These are phyloP conservation scores for Spicauda simplicius DNA, from an alignment of 2,888 invertebrate species.

Conservation along the genomic window DNA sequence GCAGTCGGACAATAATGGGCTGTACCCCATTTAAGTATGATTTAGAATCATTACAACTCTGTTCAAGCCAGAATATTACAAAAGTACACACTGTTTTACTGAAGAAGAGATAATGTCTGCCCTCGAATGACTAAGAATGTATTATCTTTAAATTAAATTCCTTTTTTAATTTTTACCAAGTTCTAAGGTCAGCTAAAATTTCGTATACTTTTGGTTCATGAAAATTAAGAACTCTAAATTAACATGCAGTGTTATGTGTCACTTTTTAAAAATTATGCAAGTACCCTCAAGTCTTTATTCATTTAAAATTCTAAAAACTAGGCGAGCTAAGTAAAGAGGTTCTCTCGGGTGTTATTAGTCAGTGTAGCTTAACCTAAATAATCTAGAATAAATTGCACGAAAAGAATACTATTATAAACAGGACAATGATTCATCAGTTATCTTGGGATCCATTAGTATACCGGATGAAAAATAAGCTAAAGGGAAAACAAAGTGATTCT, in stretches of 20 bases:
- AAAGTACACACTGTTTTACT: too few relatives aligned
- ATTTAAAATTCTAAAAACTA: constrained; percentile 26
- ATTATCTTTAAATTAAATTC: too few relatives aligned
- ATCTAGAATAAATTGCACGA: not conserved
- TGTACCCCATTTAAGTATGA: too few relatives aligned
- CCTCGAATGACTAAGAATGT: too few relatives aligned
- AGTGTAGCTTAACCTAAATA: constrained; percentile 22
- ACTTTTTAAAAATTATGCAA: constrained; percentile 17
- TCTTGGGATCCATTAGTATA: not conserved
- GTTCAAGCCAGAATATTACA: too few relatives aligned
- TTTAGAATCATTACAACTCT: too few relatives aligned
- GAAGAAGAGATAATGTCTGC: too few relatives aligned
- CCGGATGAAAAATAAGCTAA: not conserved
- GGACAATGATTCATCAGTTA: not conserved
- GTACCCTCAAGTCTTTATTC: constrained; percentile 10
- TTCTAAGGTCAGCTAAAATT: not conserved
- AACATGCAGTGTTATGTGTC: not conserved
- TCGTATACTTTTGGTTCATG: not conserved
- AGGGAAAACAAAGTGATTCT: not conserved
- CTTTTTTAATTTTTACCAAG: not conserved
- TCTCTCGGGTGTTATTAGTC: constrained; percentile 20
- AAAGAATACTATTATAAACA: constrained; percentile 2
- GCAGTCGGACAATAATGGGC: too few relatives aligned
- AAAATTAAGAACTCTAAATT: not conserved
- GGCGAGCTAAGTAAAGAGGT: constrained; percentile 23